These are phyloP conservation scores for Conistra vaccinii DNA, from an alignment of 2,888 invertebrate genomes.

Conservation along the genomic window DNA sequence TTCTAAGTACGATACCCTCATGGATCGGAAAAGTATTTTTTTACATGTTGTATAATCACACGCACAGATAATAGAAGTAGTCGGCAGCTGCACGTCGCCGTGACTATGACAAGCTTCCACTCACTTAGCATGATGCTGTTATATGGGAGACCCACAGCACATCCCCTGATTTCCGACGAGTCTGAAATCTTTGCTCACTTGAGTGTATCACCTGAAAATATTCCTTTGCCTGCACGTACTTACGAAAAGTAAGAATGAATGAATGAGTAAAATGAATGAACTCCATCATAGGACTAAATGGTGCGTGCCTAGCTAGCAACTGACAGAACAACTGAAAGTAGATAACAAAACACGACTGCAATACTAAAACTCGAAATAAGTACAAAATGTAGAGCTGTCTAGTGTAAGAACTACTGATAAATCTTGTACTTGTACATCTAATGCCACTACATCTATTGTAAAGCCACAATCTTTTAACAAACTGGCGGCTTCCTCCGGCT, in stretches of 20 bases:
- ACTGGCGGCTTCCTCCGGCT: constrained; percentile 3
- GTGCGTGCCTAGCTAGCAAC: background rate
- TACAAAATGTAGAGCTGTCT: background rate
- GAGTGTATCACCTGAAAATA: background rate
- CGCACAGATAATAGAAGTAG: no score
- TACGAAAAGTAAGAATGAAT: no score
- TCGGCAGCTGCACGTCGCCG: no score
- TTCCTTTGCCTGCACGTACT: no score
- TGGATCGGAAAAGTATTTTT: no score
- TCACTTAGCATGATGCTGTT: no score
- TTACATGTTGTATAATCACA: no score
- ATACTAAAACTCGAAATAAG: background rate
- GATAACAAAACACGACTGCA: background rate
- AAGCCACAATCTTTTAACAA: constrained; percentile 14
- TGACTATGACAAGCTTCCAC: no score
- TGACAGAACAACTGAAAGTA: background rate
- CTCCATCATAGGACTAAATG: background rate
- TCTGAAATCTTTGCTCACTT: background rate
- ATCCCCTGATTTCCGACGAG: no score
- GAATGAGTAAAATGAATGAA: no score
- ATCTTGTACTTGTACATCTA: constrained; percentile 15
- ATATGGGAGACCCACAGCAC: no score
- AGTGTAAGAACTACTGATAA: background rate
- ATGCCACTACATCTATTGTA: constrained; percentile 21
- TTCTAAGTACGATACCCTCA: no score